Base-by-base conservation (phyloP, 2,113 vertebrate genomes). In the Malurus elegans region DNA sequence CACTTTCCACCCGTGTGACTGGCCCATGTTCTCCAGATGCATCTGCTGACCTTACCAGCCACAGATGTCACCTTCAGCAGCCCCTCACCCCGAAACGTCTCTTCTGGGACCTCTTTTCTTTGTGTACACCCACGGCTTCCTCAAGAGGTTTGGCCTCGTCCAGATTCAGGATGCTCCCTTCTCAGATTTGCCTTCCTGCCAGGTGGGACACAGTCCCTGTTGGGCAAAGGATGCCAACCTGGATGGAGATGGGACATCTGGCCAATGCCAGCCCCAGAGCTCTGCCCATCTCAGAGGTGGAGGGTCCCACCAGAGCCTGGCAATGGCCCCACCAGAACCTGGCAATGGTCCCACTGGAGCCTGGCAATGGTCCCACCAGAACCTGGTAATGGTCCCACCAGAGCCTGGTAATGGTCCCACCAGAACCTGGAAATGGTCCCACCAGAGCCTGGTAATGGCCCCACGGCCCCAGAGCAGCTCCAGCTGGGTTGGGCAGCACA, bases 161-260 rank as follows among this genome's bases (percentile, higher is more conserved):
- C 53, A 26, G 47, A 4, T 5, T 4, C 34, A 3, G 2, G 18
- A 14, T 48, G 47, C 38, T 79, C 53, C 72, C 58, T 50, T 17
- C 23, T 67, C 58, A 28, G 47, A 4, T 3, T 1, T 19, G 24
- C 16, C 19, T 34, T 64, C 29, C 53, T 3, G 8, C 9, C 25
- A 40, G 79, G 53, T 71, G 56, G 85, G 51, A n/a, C 20, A 21
- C 11, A 47, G 51, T 14, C 36, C 8, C 17, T 25, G 15, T n/a
- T 2, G 6, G 21, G 71, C 54, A 18, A 9, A 24, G 36, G 45
- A 2, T 18, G 47, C 24, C 31, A 8, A 1, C 21, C 2, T 2
- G 11, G 8, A 10, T 1, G 42, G 73, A 5, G 71, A 21, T 0
- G 29, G 1, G 16, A 5, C 3, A 0, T 1, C 0, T 5, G 62